Evolutionary conservation across 92 coral and sea anemone species (phyloP).

Genomic region (Epizoanthus rinbou): DNA sequence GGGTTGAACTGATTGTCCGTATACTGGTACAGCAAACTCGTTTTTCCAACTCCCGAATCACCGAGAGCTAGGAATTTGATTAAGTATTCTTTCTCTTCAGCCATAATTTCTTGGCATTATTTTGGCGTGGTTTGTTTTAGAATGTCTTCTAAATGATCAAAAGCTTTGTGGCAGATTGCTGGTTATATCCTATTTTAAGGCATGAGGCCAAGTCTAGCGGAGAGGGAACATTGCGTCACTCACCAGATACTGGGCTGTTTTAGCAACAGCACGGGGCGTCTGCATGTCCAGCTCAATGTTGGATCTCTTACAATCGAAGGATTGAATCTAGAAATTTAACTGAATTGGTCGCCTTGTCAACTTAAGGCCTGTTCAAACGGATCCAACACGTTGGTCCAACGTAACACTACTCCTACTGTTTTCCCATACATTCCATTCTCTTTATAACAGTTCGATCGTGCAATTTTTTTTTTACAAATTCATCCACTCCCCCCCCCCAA

Average conservation of each 20-base stretch:
- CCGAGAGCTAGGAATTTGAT: conserved; percentile 84
- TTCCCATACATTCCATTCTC: too few species aligned
- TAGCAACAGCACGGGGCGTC: too few species aligned
- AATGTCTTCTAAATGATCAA: conserved; percentile 5
- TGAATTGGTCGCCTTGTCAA: too few species aligned
- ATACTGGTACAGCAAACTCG: conserved; percentile 82
- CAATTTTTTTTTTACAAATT: too few species aligned
- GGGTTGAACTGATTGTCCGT: conserved; percentile 86
- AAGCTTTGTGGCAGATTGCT: background rate
- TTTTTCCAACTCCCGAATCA: conserved; percentile 82
- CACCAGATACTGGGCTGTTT: background rate
- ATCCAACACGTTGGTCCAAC: too few species aligned
- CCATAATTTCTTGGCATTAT: conserved; percentile 45
- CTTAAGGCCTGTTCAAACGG: too few species aligned
- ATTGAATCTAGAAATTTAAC: too few species aligned
- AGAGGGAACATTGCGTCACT: conserved; percentile 27
- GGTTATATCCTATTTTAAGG: conserved; percentile 1
- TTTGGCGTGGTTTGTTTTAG: background rate
- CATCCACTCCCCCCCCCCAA: too few species aligned
- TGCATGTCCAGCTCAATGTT: too few species aligned
- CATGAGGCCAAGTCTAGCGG: conserved; percentile 17
- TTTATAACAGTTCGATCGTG: too few species aligned
- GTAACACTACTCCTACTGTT: too few species aligned
- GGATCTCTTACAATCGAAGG: too few species aligned
- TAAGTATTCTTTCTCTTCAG: conserved; percentile 73